Evolutionary conservation across 2,797 vertebrate genomes (phyloP).

Genomic region (Malacoraja senta): DNA sequence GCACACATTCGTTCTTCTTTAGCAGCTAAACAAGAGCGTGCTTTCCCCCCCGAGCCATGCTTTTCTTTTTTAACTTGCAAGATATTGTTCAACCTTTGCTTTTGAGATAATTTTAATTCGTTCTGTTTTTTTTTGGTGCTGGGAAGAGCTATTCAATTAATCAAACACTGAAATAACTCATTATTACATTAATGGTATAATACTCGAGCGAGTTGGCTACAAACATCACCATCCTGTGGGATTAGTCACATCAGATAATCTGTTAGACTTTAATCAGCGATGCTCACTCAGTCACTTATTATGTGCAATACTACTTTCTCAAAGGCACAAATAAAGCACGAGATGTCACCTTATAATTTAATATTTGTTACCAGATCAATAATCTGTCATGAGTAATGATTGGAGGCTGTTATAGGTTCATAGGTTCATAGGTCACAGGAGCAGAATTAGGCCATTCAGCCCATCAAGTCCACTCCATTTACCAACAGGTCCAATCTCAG

Average conservation of each 20-base stretch:
- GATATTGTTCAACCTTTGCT: conserved; percentile 19
- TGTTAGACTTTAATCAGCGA: conserved; percentile 29
- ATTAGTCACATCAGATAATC: conserved; percentile 34
- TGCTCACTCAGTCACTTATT: conserved; percentile 11
- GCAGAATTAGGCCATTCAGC: too few relatives aligned
- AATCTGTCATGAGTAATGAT: not conserved
- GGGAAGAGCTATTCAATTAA: conserved; percentile 30
- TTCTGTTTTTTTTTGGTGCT: conserved; percentile 5
- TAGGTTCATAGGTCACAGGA: too few relatives aligned
- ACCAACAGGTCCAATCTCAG: too few relatives aligned
- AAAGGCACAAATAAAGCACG: not conserved
- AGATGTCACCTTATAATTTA: not conserved
- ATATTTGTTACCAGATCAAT: not conserved
- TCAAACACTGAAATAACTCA: conserved; percentile 38
- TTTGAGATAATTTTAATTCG: conserved; percentile 32
- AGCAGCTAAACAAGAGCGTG: not conserved
- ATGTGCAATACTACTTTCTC: not conserved
- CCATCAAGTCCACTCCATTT: too few relatives aligned
- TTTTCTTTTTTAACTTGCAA: not conserved
- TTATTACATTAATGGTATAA: conserved; percentile 32
- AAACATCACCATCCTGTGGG: conserved; percentile 15
- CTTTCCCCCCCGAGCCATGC: not conserved
- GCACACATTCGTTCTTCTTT: not conserved
- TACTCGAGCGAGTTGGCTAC: not conserved
- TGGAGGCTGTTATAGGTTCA: not conserved